phyloP scores from a whole-genome alignment of 2,888 invertebrate genomes.

The Boloria selene region DNA sequence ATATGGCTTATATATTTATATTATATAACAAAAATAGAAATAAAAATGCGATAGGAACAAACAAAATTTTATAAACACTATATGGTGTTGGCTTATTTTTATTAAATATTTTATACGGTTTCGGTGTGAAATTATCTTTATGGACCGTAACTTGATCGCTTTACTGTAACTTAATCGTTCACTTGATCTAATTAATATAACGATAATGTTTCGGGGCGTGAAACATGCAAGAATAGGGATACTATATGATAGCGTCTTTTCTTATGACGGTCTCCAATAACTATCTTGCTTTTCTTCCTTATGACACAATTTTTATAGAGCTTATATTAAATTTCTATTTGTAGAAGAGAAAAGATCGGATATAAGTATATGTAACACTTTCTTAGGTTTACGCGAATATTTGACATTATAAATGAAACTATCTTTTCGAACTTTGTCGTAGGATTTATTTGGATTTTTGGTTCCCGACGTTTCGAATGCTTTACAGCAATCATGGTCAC shows the following conservation, averaged over 20 bases:
- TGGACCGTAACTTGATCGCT: slow-evolving; percentile 29
- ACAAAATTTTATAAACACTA: neutral
- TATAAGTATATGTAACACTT: no score
- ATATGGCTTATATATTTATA: no score
- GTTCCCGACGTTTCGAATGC: no score
- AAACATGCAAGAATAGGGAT: slow-evolving; percentile 27
- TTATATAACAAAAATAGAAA: neutral
- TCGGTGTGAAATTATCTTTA: slow-evolving; percentile 22
- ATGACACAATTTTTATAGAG: no score
- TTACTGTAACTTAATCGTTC: slow-evolving; percentile 35
- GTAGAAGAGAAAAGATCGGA: no score
- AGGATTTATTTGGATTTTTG: no score
- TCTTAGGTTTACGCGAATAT: no score
- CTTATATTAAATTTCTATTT: no score
- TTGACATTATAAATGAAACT: no score
- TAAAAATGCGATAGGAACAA: neutral
- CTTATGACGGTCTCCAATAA: neutral
- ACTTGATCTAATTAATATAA: slow-evolving; percentile 34
- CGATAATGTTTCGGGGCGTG: slow-evolving; percentile 16
- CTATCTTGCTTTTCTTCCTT: no score
- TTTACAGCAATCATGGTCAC: no score
- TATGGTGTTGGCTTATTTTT: slow-evolving; percentile 2
- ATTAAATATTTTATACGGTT: slow-evolving; percentile 25
- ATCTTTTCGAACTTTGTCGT: no score
- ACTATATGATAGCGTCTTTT: slow-evolving; percentile 8